phyloP scores from a whole-genome alignment of 2,113 vertebrate genomes.

The Vidua chalybeata region DNA sequence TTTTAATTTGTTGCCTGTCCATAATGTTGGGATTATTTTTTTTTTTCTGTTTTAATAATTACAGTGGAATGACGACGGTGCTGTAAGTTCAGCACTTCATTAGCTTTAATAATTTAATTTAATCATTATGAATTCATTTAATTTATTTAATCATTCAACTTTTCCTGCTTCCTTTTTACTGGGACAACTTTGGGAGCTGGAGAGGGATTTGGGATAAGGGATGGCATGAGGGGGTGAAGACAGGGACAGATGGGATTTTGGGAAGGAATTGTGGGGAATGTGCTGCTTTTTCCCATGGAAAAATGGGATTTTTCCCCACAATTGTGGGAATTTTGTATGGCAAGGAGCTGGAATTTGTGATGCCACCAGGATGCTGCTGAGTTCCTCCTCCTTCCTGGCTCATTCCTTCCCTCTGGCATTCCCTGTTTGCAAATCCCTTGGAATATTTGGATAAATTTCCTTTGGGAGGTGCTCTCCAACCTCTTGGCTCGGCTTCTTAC shows the following conservation, averaged over 20 bases:
- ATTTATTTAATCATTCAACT: background rate
- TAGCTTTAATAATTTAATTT: no score
- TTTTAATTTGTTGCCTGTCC: background rate
- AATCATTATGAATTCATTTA: no score
- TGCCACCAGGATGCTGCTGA: background rate
- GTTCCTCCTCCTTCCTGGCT: background rate
- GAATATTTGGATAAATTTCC: background rate
- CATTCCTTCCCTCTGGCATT: background rate
- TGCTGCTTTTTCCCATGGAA: background rate
- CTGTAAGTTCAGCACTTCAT: background rate
- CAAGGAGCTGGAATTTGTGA: background rate
- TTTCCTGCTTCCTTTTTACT: background rate
- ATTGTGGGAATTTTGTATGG: background rate
- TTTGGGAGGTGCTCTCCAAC: background rate
- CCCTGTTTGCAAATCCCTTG: background rate
- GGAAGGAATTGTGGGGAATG: background rate
- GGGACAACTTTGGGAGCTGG: background rate
- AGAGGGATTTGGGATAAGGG: background rate
- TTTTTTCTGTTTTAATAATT: background rate
- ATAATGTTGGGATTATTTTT: background rate
- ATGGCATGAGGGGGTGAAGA: no score
- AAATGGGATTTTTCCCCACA: background rate
- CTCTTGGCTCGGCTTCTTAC: background rate
- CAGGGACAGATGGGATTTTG: no score
- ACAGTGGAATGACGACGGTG: background rate